phyloP scores from a whole-genome alignment of 2,113 vertebrate genomes.

The Dipodomys merriami region DNA sequence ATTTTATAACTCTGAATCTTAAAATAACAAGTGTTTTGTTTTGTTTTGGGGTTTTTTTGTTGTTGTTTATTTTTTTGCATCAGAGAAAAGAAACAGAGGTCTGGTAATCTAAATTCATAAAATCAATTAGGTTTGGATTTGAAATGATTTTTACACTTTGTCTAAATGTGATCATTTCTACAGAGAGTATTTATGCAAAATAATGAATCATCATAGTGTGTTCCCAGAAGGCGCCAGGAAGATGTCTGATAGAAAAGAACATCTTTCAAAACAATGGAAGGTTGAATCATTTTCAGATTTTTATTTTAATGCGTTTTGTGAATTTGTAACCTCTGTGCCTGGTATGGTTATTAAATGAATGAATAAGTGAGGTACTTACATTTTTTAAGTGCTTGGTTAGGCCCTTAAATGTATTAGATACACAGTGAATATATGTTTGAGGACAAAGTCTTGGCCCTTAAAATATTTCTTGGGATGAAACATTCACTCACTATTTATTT shows the following conservation, averaged over 20 bases:
- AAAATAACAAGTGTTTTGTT: slow-evolving; percentile 34
- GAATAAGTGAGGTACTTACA: slow-evolving; percentile 26
- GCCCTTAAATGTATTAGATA: neutral
- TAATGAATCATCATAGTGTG: slow-evolving; percentile 60
- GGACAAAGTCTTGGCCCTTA: slow-evolving; percentile 19
- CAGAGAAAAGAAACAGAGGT: slow-evolving; percentile 33
- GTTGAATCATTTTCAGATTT: slow-evolving; percentile 40
- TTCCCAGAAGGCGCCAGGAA: slow-evolving; percentile 49
- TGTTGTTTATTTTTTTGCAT: slow-evolving; percentile 11
- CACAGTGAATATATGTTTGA: slow-evolving; percentile 1
- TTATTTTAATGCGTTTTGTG: slow-evolving; percentile 44
- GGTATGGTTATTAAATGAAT: slow-evolving; percentile 38
- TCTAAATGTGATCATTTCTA: slow-evolving; percentile 34
- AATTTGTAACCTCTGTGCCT: slow-evolving; percentile 46
- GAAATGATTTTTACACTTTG: slow-evolving; percentile 47
- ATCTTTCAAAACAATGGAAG: slow-evolving; percentile 55
- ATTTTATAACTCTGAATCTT: slow-evolving; percentile 53
- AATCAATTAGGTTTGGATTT: slow-evolving; percentile 34
- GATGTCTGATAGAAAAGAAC: slow-evolving; percentile 55
- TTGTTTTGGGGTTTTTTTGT: too few species aligned
- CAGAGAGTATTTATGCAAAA: slow-evolving; percentile 60
- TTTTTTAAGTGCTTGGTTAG: neutral
- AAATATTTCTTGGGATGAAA: slow-evolving; percentile 25
- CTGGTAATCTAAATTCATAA: slow-evolving; percentile 18
- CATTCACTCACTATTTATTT: slow-evolving; percentile 29